A percentile compares a stretch with the other conserved stretches of the same genome.
Evolutionary conservation across 2,113 vertebrate genomes (phyloP).

Genomic region (Zosterops hypoxanthus): DNA sequence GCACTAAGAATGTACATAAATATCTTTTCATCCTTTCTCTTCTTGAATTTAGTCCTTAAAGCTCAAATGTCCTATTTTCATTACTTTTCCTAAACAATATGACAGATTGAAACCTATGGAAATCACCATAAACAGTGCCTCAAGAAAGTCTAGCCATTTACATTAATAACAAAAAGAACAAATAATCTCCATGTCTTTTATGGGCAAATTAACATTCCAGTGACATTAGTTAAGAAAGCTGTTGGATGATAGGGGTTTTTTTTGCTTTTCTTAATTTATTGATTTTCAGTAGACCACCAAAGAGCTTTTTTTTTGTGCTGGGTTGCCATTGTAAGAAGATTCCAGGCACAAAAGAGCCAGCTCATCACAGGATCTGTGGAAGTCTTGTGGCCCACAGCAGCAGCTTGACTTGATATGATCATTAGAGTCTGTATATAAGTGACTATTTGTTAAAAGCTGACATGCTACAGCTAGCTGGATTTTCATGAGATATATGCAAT

Average conservation of each 20-base stretch:
- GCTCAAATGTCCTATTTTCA: background rate
- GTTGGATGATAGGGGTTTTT: background rate
- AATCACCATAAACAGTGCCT: background rate
- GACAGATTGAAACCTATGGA: background rate
- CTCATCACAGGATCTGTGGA: background rate
- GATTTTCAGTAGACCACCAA: background rate
- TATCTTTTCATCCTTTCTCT: background rate
- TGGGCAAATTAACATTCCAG: background rate
- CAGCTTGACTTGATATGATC: background rate
- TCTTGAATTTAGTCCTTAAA: background rate
- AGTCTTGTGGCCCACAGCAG: background rate
- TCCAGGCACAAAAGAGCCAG: background rate
- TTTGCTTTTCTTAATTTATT: background rate
- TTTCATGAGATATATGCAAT: background rate
- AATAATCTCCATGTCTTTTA: background rate
- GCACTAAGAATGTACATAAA: background rate
- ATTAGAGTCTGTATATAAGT: background rate
- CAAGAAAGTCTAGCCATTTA: background rate
- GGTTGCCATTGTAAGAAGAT: background rate
- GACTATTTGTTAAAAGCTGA: background rate
- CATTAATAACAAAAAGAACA: background rate
- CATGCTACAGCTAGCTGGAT: background rate
- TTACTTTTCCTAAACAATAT: background rate
- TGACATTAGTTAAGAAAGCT: background rate
- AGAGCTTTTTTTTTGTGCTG: background rate